phyloP scores from a whole-genome alignment of 2,888 invertebrate genomes.

The Acrobasis consociella region DNA sequence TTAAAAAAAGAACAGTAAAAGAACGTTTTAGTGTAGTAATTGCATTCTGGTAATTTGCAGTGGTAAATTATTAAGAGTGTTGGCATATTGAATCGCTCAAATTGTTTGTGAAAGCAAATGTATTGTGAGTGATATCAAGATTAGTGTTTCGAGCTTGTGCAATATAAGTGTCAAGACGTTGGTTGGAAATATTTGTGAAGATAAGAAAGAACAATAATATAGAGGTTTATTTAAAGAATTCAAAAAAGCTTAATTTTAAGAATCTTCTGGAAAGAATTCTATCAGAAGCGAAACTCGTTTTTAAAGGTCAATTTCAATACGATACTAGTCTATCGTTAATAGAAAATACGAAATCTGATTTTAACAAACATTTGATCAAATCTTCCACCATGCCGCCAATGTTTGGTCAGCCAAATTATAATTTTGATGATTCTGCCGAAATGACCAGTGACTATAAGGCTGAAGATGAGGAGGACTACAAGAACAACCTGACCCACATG shows the following conservation, averaged over 20 bases:
- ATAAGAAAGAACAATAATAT: background rate
- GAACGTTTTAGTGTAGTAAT: conserved; percentile 7
- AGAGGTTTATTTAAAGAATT: too few species aligned
- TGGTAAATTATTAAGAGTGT: conserved; percentile 29
- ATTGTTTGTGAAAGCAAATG: conserved; percentile 31
- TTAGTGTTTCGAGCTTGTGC: conserved; percentile 10
- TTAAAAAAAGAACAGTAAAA: background rate
- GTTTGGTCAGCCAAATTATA: conserved; percentile 51
- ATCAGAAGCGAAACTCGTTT: too few species aligned
- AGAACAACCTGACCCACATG: conserved; percentile 48
- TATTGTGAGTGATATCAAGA: conserved; percentile 27
- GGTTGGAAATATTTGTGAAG: background rate
- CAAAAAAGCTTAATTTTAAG: too few species aligned
- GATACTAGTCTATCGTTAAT: background rate
- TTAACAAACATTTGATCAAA: background rate
- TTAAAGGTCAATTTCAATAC: too few species aligned
- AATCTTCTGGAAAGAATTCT: too few species aligned
- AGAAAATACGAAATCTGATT: background rate
- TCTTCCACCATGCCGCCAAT: conserved; percentile 59
- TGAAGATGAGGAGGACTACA: conserved; percentile 35
- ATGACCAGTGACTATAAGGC: conserved; percentile 32
- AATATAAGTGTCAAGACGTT: background rate
- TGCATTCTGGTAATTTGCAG: conserved; percentile 30
- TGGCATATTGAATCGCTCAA: conserved; percentile 24
- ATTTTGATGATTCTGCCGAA: conserved; percentile 39